Evolutionary conservation across 2,113 vertebrate genomes (phyloP).

Genomic region (Aegotheles bennettii): DNA sequence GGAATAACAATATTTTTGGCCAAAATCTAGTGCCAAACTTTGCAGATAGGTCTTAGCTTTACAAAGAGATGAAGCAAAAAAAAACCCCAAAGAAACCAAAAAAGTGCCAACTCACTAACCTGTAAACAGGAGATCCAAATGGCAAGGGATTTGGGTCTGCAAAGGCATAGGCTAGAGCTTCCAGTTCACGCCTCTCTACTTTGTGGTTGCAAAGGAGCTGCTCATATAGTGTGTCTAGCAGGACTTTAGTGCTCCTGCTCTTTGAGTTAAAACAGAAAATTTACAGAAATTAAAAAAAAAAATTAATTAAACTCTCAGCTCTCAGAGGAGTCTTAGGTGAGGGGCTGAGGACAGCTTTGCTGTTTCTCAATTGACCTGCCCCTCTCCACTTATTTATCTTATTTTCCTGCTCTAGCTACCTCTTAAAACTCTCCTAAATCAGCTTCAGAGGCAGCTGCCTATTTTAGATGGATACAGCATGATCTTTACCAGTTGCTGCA

Average conservation of each 20-base stretch:
- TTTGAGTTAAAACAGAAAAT: not conserved
- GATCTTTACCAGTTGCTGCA: conserved; percentile 56
- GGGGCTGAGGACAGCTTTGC: not conserved
- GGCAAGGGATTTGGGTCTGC: not conserved
- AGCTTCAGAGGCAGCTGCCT: conserved; percentile 20
- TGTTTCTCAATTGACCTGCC: not conserved
- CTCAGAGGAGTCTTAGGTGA: not conserved
- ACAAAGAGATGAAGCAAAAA: not conserved
- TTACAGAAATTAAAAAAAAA: not conserved
- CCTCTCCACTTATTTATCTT: not conserved
- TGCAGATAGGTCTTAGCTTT: not conserved
- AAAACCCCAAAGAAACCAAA: not conserved
- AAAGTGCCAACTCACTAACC: not conserved
- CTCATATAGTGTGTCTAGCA: not conserved
- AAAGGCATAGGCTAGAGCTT: not conserved
- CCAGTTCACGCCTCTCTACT: not conserved
- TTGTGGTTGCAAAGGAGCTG: not conserved
- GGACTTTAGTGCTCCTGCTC: not conserved
- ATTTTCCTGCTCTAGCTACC: not conserved
- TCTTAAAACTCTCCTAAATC: not conserved
- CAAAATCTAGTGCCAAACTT: not conserved
- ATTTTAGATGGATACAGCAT: conserved; percentile 28
- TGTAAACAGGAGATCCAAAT: not conserved
- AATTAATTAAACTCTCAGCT: not conserved
- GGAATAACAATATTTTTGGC: conserved; percentile 8